Evolutionary conservation across 2,888 invertebrate genomes (phyloP).

Genomic region (Drosophila kokeensis): DNA sequence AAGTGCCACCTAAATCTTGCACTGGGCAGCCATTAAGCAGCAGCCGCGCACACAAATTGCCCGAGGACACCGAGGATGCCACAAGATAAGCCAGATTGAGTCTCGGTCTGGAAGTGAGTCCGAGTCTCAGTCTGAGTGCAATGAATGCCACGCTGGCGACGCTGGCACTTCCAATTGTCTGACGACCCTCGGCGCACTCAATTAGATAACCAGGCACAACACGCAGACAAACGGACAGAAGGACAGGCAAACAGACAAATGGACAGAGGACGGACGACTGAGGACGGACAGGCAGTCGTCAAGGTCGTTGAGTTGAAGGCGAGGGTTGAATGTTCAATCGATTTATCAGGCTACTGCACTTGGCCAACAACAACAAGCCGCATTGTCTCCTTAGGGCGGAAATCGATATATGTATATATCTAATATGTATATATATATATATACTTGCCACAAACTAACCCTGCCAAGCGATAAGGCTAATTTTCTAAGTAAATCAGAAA

Average conservation of each 20-base stretch:
- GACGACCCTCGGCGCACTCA: conserved; percentile 48
- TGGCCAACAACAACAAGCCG: conserved; percentile 1
- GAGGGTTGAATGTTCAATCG: conserved; percentile 24
- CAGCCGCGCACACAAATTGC: conserved; percentile 2
- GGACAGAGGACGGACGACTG: neutral
- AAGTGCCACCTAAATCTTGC: conserved; percentile 44
- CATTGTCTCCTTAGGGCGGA: conserved; percentile 22
- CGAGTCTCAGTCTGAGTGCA: conserved; percentile 65
- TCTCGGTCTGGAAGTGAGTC: conserved; percentile 49
- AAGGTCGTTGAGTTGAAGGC: conserved; percentile 38
- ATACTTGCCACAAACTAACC: neutral
- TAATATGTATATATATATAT: neutral
- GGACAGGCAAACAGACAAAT: neutral
- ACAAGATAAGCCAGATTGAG: conserved; percentile 37
- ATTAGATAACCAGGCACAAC: conserved; percentile 47
- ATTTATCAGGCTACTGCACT: conserved; percentile 36
- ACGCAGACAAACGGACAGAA: conserved; percentile 8
- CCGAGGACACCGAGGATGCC: neutral
- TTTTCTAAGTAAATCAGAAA: conserved; percentile 3
- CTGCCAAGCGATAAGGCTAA: conserved; percentile 7
- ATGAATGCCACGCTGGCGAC: conserved; percentile 58
- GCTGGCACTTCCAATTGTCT: conserved; percentile 67
- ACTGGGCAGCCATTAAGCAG: conserved; percentile 46
- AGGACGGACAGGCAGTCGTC: conserved; percentile 19
- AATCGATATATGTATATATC: conserved; percentile 14